Evolutionary conservation across 2,888 invertebrate species (phyloP).

Genomic region (Salpingus planirostris): DNA sequence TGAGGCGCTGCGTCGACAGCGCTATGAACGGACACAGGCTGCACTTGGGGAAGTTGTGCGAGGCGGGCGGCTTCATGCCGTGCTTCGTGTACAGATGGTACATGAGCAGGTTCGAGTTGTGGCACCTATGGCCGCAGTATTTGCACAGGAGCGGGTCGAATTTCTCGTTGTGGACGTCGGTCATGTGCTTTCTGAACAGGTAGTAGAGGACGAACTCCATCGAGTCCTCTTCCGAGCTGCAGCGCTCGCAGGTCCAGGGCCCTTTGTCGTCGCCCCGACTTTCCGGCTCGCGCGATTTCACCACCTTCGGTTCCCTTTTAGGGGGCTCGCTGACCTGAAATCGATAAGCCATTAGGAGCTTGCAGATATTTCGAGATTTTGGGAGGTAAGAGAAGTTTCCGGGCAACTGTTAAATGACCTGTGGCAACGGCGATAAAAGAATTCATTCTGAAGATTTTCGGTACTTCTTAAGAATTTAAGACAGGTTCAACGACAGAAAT

Average conservation of each 20-base stretch:
- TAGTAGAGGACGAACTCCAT: constrained; percentile 69
- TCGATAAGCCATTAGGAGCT: too few relatives aligned
- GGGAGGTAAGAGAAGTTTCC: too few relatives aligned
- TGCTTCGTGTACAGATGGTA: constrained; percentile 77
- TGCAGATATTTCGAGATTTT: too few relatives aligned
- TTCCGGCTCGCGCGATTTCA: too few relatives aligned
- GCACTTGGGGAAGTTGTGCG: constrained; percentile 71
- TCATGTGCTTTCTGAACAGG: constrained; percentile 71
- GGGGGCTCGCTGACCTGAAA: too few relatives aligned
- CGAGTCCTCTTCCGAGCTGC: constrained; percentile 47
- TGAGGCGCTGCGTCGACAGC: constrained; percentile 59
- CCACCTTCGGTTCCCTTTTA: too few relatives aligned
- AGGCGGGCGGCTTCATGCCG: constrained; percentile 60
- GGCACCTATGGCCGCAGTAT: constrained; percentile 71
- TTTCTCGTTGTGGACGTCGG: constrained; percentile 69
- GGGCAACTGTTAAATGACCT: too few relatives aligned
- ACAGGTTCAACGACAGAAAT: too few relatives aligned
- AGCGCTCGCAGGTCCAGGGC: constrained; percentile 69
- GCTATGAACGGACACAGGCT: constrained; percentile 67
- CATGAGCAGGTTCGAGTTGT: constrained; percentile 61
- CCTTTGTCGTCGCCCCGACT: too few relatives aligned
- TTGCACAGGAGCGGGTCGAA: constrained; percentile 73
- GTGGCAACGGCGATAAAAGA: too few relatives aligned
- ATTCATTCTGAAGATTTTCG: too few relatives aligned
- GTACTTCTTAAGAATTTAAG: too few relatives aligned